phyloP scores from a whole-genome alignment of 2,113 vertebrate genomes.

The Phycodurus eques region DNA sequence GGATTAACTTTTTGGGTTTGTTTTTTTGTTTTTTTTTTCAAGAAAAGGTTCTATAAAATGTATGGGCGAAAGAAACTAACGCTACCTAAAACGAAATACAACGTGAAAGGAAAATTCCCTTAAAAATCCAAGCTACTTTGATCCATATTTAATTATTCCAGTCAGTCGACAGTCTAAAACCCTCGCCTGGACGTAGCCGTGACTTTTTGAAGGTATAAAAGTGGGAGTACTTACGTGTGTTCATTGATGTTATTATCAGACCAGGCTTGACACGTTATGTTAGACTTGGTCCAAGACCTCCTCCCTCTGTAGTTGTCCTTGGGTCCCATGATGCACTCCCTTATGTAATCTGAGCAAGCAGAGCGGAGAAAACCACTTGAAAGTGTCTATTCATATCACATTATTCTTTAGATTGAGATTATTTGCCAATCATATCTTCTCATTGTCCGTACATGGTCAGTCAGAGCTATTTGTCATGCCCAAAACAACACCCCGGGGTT shows the following conservation, averaged over 20 bases:
- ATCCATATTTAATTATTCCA: neutral
- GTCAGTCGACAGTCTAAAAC: too few relatives aligned
- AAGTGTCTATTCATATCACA: slow-evolving; percentile 25
- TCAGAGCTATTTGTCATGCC: slow-evolving; percentile 40
- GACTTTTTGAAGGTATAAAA: neutral
- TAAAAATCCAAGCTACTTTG: too few relatives aligned
- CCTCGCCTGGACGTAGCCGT: neutral
- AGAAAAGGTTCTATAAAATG: too few relatives aligned
- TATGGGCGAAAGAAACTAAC: neutral
- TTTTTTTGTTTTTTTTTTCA: neutral
- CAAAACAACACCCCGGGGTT: slow-evolving; percentile 54
- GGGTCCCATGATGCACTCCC: slow-evolving; percentile 87
- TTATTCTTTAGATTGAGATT: slow-evolving; percentile 15
- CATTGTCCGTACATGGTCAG: slow-evolving; percentile 52
- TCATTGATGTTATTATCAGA: slow-evolving; percentile 92
- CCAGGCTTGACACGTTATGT: slow-evolving; percentile 92
- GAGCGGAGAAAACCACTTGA: slow-evolving; percentile 28
- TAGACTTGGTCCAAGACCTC: slow-evolving; percentile 85
- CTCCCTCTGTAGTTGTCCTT: slow-evolving; percentile 90
- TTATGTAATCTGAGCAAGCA: slow-evolving; percentile 82
- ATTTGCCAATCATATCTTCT: slow-evolving; percentile 21
- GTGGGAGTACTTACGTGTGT: slow-evolving; percentile 83
- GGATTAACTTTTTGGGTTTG: neutral
- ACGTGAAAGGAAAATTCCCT: neutral
- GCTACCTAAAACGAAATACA: neutral